These are phyloP conservation scores for Nephrotoma appendiculata DNA, from an alignment of 2,888 invertebrate species.

Conservation along the genomic window DNA sequence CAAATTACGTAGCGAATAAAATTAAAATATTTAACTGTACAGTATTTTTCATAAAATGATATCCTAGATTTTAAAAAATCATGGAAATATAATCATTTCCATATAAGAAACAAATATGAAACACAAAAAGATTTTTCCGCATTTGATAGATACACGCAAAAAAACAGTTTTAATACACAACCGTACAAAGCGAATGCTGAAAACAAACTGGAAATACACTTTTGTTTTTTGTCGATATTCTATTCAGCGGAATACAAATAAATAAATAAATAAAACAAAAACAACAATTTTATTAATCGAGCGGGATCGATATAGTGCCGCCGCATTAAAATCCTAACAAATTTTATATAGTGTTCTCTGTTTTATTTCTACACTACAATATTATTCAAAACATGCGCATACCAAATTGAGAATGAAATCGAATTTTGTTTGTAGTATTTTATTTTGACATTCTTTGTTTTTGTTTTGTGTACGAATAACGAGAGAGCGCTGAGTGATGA, in stretches of 20 bases:
- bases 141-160: background rate
- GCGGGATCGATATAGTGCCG: background rate
- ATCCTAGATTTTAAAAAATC: background rate
- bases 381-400: background rate
- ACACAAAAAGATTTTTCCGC: background rate
- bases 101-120: background rate
- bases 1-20: background rate
- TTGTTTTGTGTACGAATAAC: background rate
- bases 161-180: background rate
- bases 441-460: background rate
- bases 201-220: background rate
- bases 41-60: background rate
- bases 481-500: background rate
- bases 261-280: background rate
- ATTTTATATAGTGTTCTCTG: background rate
- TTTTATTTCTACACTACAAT: background rate
- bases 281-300: background rate
- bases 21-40: background rate
- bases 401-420: background rate
- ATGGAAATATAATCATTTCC: background rate
- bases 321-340: background rate
- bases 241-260: background rate
- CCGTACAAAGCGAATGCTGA: background rate
- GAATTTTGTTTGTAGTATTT: background rate
- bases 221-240: background rate